A percentile compares a stretch with the other conserved stretches of the same genome.
Conservation (phyloP, 2,888 invertebrate species). For the Luperina nickerlii region DNA sequence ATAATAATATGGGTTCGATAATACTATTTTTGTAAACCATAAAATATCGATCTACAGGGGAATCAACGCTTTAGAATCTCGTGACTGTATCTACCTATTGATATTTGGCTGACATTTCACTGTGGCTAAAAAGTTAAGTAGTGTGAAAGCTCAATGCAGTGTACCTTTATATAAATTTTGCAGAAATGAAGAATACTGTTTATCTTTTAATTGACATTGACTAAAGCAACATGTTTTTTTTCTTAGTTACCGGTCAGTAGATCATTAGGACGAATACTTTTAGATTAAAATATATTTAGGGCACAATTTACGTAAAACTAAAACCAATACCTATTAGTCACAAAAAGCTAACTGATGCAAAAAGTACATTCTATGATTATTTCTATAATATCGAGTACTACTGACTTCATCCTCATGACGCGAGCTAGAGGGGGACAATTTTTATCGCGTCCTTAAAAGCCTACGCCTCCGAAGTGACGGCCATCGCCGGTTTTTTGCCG, state of each 20-base stretch:
- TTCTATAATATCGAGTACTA: conserved; percentile 12
- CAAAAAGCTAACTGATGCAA: not conserved
- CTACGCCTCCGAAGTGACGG: conserved; percentile 51
- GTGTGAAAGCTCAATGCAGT: not conserved
- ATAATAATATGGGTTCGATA: not conserved
- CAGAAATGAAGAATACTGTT: not conserved
- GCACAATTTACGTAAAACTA: not conserved
- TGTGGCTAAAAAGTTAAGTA: not conserved
- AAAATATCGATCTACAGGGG: not conserved
- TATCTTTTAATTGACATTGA: not conserved
- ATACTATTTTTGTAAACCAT: not conserved
- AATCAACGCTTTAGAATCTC: not conserved
- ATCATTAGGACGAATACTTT: not conserved
- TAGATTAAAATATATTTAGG: not conserved
- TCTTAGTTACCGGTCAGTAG: not conserved
- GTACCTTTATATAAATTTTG: not conserved
- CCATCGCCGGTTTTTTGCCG: conserved; percentile 33
- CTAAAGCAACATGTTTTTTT: not conserved
- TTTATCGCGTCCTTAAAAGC: conserved; percentile 65
- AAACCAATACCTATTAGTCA: not conserved
- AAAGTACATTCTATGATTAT: not conserved
- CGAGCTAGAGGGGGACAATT: conserved; percentile 44
- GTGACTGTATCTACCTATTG: not conserved
- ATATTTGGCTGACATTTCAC: conserved; percentile 4
- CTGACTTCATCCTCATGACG: not conserved